Percentiles rank a stretch among this genome's conserved stretches.
These are phyloP conservation scores for Mus spretus DNA, from an alignment of 2,797 vertebrate genomes.

Conservation along the genomic window DNA sequence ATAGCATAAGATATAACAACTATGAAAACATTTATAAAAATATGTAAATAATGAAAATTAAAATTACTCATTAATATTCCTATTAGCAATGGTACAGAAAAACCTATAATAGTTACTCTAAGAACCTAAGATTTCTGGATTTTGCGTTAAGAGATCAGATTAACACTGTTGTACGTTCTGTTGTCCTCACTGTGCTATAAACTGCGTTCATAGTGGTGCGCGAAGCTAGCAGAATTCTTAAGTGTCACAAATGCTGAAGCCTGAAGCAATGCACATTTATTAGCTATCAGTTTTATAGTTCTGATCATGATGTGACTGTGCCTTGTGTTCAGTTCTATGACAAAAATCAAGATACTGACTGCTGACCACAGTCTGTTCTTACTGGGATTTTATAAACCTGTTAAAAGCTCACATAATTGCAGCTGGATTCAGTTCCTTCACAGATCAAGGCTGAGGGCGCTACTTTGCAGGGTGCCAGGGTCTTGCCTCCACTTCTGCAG, in stretches of 20 bases:
- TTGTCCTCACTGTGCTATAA: not conserved
- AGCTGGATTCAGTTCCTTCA: not conserved
- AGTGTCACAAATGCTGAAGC: not conserved
- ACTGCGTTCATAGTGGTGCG: not conserved
- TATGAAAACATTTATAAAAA: conserved; percentile 50
- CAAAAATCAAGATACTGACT: not conserved
- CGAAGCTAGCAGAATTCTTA: not conserved
- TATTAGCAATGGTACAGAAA: conserved; percentile 39
- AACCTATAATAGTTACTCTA: not conserved
- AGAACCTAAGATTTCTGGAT: not conserved
- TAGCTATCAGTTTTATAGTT: not conserved
- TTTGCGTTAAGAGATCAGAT: conserved; percentile 50
- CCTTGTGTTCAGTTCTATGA: not conserved
- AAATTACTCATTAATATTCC: conserved; percentile 42
- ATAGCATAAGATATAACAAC: not conserved
- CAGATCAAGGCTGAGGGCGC: not conserved
- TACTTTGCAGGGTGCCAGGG: not conserved
- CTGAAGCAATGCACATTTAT: not conserved
- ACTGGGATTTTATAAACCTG: no score
- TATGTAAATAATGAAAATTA: conserved; percentile 43
- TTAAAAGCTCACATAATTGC: conserved; percentile 5
- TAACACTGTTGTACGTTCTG: not conserved
- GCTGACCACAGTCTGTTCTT: not conserved
- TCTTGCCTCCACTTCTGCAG: not conserved
- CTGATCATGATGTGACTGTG: not conserved